Evolutionary conservation across 2,113 vertebrate genomes (phyloP).

Genomic region (Corydoras maculifer): DNA sequence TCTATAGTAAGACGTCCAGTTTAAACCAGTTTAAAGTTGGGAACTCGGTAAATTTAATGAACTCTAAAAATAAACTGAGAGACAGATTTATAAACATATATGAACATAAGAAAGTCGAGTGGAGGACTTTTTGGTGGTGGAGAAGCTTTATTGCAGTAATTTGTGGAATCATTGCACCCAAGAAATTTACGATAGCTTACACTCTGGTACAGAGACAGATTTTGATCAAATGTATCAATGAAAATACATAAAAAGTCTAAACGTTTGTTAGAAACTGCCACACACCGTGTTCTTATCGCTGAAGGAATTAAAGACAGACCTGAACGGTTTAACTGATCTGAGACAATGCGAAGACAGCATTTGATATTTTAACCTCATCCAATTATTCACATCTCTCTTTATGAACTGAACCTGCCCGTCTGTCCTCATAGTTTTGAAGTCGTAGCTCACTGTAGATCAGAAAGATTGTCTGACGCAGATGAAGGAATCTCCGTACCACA

Average conservation of each 20-base stretch:
- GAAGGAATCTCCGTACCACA: constrained; percentile 54
- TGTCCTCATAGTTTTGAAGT: background rate
- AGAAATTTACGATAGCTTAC: constrained; percentile 24
- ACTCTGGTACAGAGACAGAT: constrained; percentile 14
- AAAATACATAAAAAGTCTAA: background rate
- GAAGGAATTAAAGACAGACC: background rate
- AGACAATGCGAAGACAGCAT: no score
- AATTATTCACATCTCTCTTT: constrained; percentile 1
- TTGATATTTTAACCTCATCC: background rate
- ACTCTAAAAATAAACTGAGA: background rate
- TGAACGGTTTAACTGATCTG: background rate
- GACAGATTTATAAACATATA: background rate
- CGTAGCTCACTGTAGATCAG: background rate
- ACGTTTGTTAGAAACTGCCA: background rate
- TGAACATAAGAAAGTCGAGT: background rate
- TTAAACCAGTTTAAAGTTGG: no score
- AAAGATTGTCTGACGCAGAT: constrained; percentile 5
- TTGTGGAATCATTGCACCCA: background rate
- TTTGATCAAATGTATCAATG: background rate
- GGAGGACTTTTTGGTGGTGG: constrained; percentile 1
- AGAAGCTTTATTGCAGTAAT: constrained; percentile 29
- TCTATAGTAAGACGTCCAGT: no score
- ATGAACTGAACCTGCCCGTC: background rate
- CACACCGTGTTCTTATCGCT: background rate
- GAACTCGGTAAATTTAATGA: background rate